phyloP scores from a whole-genome alignment of 2,888 invertebrate genomes.

The Carcina quercana region DNA sequence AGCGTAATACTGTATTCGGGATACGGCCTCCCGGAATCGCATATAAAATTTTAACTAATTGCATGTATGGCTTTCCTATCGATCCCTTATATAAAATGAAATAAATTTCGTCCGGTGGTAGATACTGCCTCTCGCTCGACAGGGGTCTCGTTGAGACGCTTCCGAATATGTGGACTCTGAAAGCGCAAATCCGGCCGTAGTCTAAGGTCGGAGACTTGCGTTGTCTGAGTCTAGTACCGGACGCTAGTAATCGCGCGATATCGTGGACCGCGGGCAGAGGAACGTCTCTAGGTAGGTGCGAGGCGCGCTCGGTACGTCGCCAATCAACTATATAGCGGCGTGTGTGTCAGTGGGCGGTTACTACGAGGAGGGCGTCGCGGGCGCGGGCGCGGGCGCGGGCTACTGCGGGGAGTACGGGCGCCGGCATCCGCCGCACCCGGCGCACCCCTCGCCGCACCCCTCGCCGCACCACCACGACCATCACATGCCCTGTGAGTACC shows the following conservation, averaged over 20 bases:
- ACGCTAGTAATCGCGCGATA: conserved; percentile 2
- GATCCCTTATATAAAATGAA: conserved; percentile 16
- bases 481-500: conserved; percentile 56
- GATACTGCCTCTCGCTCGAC: no score
- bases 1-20: conserved; percentile 31
- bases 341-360: conserved; percentile 71
- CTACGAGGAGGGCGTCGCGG: conserved; percentile 61
- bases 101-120: no score
- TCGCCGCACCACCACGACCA: conserved; percentile 39
- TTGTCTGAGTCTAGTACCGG: conserved; percentile 13
- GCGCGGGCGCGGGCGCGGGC: conserved; percentile 38
- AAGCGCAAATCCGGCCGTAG: conserved; percentile 11
- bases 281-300: conserved; percentile 47
- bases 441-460: conserved; percentile 32
- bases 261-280: conserved; percentile 7
- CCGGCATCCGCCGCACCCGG: conserved; percentile 38
- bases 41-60: conserved; percentile 43
- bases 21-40: conserved; percentile 24
- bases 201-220: conserved; percentile 10
- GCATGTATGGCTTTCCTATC: conserved; percentile 55
- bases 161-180: neutral
- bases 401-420: conserved; percentile 63
- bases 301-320: conserved; percentile 11
- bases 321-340: conserved; percentile 41
- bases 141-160: neutral